Conservation (phyloP, 2,113 vertebrate genomes). For the Ictalurus furcatus region DNA sequence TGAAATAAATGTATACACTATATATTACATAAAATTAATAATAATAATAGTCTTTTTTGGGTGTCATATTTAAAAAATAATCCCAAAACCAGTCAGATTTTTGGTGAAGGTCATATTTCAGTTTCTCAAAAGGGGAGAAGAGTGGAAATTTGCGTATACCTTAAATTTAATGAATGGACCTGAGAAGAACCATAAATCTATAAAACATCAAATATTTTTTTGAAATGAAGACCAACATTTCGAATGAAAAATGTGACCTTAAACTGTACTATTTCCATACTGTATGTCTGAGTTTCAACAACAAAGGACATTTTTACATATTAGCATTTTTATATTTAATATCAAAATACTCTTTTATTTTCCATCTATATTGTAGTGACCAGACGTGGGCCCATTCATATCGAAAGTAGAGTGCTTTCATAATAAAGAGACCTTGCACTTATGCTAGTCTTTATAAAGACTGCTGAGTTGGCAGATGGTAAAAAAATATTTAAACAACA, state of each 20-base stretch:
- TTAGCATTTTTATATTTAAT: not conserved
- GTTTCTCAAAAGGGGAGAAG: not conserved
- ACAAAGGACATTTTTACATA: not conserved
- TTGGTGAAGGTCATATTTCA: not conserved
- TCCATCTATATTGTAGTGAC: not conserved
- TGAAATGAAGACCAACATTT: not conserved
- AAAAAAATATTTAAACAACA: not conserved
- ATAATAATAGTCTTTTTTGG: not conserved
- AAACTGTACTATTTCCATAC: too few relatives aligned
- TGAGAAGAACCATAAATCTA: not conserved
- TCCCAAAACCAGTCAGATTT: not conserved
- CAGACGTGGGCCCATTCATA: not conserved
- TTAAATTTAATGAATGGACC: not conserved
- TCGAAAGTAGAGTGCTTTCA: not conserved
- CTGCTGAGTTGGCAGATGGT: not conserved
- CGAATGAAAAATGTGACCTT: not conserved
- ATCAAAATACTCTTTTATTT: not conserved
- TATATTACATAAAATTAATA: not conserved
- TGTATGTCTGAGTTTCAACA: too few relatives aligned
- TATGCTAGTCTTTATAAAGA: not conserved
- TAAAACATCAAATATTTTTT: too few relatives aligned
- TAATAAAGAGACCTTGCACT: not conserved
- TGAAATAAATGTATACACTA: too few relatives aligned
- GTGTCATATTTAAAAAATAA: not conserved
- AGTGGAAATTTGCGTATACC: not conserved